Percentiles rank a stretch among this genome's conserved stretches.
phyloP scores from a whole-genome alignment of 2,797 vertebrate genomes.

The Argyrosomus regius region DNA sequence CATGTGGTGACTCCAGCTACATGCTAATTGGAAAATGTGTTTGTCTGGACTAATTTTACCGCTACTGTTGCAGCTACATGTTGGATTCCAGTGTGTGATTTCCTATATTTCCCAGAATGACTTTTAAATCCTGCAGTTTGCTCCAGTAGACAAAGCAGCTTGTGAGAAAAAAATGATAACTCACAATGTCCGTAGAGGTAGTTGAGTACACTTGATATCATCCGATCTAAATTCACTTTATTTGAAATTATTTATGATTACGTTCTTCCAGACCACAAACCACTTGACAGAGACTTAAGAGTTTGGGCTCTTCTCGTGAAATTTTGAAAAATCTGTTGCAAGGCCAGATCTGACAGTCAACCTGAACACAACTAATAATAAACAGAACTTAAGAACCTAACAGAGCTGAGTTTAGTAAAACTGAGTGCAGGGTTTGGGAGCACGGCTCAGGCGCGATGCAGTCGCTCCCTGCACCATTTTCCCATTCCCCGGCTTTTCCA shows the following conservation, averaged over 20 bases:
- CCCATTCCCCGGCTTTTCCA: slow-evolving; percentile 81
- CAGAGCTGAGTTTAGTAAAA: slow-evolving; percentile 21
- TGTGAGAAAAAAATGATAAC: neutral
- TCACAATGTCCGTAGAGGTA: neutral
- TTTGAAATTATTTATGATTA: neutral
- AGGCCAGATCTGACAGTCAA: neutral
- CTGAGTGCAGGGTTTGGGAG: slow-evolving; percentile 38
- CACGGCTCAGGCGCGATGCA: slow-evolving; percentile 47
- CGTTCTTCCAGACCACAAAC: neutral
- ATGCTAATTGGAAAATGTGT: no score
- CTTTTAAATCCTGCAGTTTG: neutral
- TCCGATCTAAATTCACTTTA: neutral
- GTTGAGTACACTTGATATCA: no score
- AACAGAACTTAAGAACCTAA: neutral
- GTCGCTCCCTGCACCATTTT: slow-evolving; percentile 73
- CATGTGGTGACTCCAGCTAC: no score
- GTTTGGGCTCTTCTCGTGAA: neutral
- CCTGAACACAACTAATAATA: neutral
- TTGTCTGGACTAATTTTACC: no score
- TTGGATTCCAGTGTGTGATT: neutral
- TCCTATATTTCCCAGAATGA: slow-evolving; percentile 15
- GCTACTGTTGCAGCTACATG: neutral
- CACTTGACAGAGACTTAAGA: neutral
- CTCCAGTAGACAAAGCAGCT: neutral
- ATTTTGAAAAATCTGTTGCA: neutral